These are phyloP conservation scores for Prolemur simus DNA, from an alignment of 2,113 vertebrate genomes.

Conservation along the genomic window DNA sequence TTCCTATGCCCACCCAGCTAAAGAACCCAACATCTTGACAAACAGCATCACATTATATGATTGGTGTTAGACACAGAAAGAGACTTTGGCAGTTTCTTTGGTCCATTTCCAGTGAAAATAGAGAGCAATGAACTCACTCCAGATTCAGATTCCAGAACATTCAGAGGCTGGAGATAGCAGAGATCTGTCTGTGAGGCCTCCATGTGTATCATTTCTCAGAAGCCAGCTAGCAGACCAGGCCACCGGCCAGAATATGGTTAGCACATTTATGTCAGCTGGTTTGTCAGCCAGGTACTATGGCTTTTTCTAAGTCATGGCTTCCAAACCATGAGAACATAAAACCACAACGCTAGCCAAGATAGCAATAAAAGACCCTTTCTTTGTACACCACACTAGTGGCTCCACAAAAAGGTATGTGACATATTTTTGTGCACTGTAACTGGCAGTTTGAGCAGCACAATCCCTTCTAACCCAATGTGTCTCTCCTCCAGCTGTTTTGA, in stretches of 20 bases:
- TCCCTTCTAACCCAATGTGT: neutral
- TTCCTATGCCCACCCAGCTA: neutral
- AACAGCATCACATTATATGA: neutral
- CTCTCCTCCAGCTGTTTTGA: slow-evolving; percentile 38
- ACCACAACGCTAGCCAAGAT: slow-evolving; percentile 26
- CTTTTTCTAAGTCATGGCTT: slow-evolving; percentile 44
- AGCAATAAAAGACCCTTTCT: slow-evolving; percentile 19
- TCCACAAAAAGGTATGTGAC: neutral
- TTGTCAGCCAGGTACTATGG: slow-evolving; percentile 60
- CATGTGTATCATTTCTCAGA: slow-evolving; percentile 65
- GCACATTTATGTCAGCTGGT: slow-evolving; percentile 45
- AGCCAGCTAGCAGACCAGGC: slow-evolving; percentile 55
- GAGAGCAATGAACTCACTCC: slow-evolving; percentile 50
- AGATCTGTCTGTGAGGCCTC: slow-evolving; percentile 53
- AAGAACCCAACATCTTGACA: neutral
- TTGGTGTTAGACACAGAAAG: neutral
- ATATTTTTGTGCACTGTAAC: neutral
- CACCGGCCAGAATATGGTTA: slow-evolving; percentile 64
- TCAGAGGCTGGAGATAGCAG: slow-evolving; percentile 51
- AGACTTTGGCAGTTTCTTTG: slow-evolving; percentile 45
- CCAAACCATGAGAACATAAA: slow-evolving; percentile 52
- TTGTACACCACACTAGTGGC: neutral
- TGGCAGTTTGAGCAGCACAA: neutral
- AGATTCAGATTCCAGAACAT: slow-evolving; percentile 59
- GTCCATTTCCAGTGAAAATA: slow-evolving; percentile 71